Evolutionary conservation across 2,113 vertebrate genomes (phyloP), one percentile per base, ranked within the genome.

Genomic region (Taurulus bubalis): DNA sequence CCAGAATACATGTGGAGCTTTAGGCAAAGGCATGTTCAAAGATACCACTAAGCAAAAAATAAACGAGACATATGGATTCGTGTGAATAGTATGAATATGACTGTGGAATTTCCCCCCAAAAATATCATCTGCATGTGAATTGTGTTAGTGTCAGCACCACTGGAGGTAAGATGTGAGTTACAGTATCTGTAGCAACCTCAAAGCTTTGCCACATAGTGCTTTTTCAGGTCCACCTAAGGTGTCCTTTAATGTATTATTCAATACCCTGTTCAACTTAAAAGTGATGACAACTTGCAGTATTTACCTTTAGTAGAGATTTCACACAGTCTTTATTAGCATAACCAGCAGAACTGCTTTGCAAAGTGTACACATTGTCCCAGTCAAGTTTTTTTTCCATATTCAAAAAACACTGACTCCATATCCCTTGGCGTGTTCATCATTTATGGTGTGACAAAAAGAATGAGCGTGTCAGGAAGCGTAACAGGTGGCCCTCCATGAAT

Each of bases 281-380:
- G 40, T 45, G 18, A 18, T 30, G 12, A 40, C 22, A 26, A 74
- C 14, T n/a, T 47, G 18, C 8, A 32, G 26, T 28, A 11, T 40
- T 59, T 3, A 10, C n/a, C 56, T 62, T 68, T 26, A 40, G 38
- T 62, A 32, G 59, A 56, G 3, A 64, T 45, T 32, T 40, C 9
- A 9, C 3, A 45, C 8, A 30, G 20, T 28, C 30, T 53, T 18
- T 53, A 71, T 53, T 49, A 28, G 30, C n/a, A 36, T 7, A 72
- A 56, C 58, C 74, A 56, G 60, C 22, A 47, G 40, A 66, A 45
- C 53, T 47, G 59, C 42, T 59, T 63, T 69, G 30, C 47, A 68
- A 22, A 69, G 26, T 64, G 26, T n/a, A 26, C 56, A 78, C 47
- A 24, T 58, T 36, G 42, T 22, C 12, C 45, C 58, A 34, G 18